phyloP scores from a whole-genome alignment of 2,113 vertebrate species.

The Ia io region DNA sequence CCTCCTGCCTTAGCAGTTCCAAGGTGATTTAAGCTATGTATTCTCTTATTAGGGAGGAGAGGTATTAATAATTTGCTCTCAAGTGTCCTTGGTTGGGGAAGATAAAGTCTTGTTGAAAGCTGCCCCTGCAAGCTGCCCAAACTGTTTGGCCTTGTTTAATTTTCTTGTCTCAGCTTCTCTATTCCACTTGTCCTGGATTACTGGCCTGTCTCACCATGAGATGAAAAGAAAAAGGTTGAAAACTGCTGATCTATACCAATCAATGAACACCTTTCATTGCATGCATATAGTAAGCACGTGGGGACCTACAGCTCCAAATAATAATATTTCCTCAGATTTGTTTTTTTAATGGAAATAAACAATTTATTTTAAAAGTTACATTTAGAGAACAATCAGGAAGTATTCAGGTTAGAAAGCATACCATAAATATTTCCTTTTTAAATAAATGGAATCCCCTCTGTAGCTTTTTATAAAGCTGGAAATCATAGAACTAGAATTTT shows the following conservation, averaged over 20 bases:
- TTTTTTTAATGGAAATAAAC: background rate
- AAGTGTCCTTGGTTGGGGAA: background rate
- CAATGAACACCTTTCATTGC: background rate
- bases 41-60: background rate
- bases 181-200: background rate
- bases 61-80: background rate
- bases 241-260: background rate
- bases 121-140: background rate
- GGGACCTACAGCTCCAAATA: background rate
- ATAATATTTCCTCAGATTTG: background rate
- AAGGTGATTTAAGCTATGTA: background rate
- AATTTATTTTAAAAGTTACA: background rate
- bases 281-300: background rate
- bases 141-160: background rate
- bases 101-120: background rate
- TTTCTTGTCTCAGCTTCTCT: background rate
- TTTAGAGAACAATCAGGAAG: background rate
- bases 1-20: background rate
- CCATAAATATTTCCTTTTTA: background rate
- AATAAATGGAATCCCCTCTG: background rate
- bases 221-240: background rate
- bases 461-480: background rate
- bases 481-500: background rate
- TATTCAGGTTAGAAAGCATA: background rate
- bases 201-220: background rate